Evolutionary conservation across 2,113 vertebrate species (phyloP), one percentile per base, ranked within the genome.

Genomic region (Egretta garzetta): DNA sequence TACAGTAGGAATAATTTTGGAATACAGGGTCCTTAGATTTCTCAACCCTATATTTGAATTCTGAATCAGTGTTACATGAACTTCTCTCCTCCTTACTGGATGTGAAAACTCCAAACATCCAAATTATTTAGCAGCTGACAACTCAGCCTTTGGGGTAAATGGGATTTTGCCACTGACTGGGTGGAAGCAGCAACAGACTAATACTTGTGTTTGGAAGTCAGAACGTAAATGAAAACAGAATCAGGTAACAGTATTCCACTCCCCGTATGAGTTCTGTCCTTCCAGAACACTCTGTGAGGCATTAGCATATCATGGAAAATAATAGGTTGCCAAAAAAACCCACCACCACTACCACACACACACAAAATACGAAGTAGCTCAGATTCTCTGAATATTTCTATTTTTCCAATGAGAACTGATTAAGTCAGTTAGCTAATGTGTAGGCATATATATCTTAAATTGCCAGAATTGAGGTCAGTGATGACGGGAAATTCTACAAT

Each of bases 21-120:
- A 52, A 60, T 33, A 72, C 6, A 28, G 15, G 5, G 14, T n/a
- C 19, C 20, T 63, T 55, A 55, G 10, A 41, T 27, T 72, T 82
- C 58, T 88, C 22, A 76, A 18, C 2, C 4, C 7, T n/a, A 0
- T 37, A 45, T 50, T 4, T 74, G 55, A 70, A 83, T 71, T 37
- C n/a, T 12, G 1, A 30, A 47, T 6, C 0, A 0, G 10, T 56
- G 18, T 33, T 64, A 39, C 1, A 5, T 30, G 12, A 80, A 73
- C 20, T 39, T 3, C 5, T 56, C 26, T n/a, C 33, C 50, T 50
- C 21, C 18, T 59, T 50, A 66, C 8, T 49, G 14, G 24, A 58
- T 23, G 11, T 39, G 43, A 60, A 94, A 73, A 45, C 12, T 80
- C 15, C 8, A 89, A 84, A 77, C 6, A 70, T 3, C 10, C 23